phyloP scores from a whole-genome alignment of 2,888 invertebrate species.

The Calameuta filiformis region DNA sequence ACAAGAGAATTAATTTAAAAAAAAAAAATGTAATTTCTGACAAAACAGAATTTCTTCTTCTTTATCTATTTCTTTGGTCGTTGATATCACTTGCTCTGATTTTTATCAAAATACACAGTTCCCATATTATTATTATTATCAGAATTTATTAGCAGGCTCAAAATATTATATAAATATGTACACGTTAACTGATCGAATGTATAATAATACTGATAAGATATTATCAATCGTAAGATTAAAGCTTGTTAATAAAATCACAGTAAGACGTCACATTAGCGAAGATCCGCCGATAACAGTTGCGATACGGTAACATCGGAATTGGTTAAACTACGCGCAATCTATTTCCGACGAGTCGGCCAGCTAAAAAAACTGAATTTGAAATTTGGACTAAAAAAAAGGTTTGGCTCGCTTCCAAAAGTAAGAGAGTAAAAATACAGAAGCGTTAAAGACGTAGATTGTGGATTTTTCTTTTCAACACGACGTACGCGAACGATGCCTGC shows the following conservation, averaged over 20 bases:
- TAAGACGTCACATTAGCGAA: not conserved
- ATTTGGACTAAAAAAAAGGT: not conserved
- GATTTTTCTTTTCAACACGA: not conserved
- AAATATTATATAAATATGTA: not conserved
- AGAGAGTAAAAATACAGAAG: not conserved
- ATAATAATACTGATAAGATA: not conserved
- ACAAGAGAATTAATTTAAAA: not conserved
- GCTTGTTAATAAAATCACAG: not conserved
- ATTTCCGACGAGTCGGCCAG: not conserved
- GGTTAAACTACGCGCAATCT: not conserved
- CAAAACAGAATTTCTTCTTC: not conserved
- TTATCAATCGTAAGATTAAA: not conserved
- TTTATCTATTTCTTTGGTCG: not conserved
- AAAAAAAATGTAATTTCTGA: not conserved
- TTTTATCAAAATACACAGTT: not conserved
- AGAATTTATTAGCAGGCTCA: no score
- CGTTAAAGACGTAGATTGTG: no score
- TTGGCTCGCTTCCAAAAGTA: not conserved
- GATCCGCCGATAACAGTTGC: not conserved
- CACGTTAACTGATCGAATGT: not conserved
- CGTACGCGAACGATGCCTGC: not conserved
- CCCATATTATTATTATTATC: no score
- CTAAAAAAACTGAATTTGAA: not conserved
- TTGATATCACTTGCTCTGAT: not conserved
- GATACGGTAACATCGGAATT: not conserved